Percentiles rank a stretch among this genome's conserved stretches.
These are phyloP conservation scores for Branchinecta lindahli DNA, from an alignment of 1,140 invertebrate species.

Conservation along the genomic window DNA sequence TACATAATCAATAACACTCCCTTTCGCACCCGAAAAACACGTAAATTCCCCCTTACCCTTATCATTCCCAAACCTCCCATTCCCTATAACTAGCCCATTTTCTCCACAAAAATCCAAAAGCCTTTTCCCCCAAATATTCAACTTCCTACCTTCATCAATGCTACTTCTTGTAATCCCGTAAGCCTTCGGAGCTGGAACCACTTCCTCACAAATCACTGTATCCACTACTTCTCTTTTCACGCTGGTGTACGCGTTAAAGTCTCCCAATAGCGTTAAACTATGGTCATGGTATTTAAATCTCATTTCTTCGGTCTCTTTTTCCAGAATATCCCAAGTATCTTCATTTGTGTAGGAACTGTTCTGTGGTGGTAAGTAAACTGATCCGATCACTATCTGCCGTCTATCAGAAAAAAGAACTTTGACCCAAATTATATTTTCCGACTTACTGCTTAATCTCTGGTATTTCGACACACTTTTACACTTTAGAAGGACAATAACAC, in stretches of 20 bases:
- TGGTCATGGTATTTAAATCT: conserved; percentile 6
- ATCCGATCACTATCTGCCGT: conserved; percentile 8
- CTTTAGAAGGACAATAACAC: conserved; percentile 5
- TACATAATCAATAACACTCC: conserved; percentile 6
- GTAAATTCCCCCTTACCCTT: conserved; percentile 5
- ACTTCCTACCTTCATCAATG: conserved; percentile 1
- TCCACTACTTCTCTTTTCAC: conserved; percentile 8
- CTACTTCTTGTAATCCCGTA: conserved; percentile 5
- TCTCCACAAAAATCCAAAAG: conserved; percentile 8
- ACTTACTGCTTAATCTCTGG: conserved; percentile 8
- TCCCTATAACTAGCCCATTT: conserved; percentile 8
- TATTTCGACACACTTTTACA: conserved; percentile 8
- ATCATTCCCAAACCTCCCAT: conserved; percentile 4
- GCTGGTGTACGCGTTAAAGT: conserved; percentile 5
- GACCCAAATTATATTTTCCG: conserved; percentile 6
- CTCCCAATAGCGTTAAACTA: conserved; percentile 5
- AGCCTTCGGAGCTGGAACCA: conserved; percentile 7
- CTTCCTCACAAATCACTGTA: conserved; percentile 5
- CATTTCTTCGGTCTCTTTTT: conserved; percentile 9
- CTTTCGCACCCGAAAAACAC: conserved; percentile 4
- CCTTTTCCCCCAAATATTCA: conserved; percentile 8
- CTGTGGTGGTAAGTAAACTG: conserved; percentile 8
- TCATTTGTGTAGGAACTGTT: conserved; percentile 8
- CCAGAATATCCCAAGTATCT: conserved; percentile 5
- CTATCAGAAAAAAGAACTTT: conserved; percentile 6